phyloP scores from a whole-genome alignment of 2,888 invertebrate genomes.

The Brassicogethes aeneus region DNA sequence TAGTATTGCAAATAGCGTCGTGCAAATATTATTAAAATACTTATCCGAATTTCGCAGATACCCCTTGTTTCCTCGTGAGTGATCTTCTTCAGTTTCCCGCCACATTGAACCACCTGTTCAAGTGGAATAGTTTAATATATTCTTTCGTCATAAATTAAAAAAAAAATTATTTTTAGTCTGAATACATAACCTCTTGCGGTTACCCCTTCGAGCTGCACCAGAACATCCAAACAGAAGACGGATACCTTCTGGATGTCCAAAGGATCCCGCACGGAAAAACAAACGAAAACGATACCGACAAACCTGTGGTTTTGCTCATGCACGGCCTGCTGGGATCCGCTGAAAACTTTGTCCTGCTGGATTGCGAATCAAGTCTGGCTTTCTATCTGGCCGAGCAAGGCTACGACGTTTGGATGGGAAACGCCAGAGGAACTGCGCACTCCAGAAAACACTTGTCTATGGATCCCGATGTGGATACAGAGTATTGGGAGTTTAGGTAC shows the following conservation, averaged over 20 bases:
- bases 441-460: slow-evolving; percentile 38
- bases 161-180: slow-evolving; percentile 17
- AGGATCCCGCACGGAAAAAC: slow-evolving; percentile 40
- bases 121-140: too few species aligned
- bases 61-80: too few species aligned
- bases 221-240: slow-evolving; percentile 41
- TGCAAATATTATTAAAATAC: too few species aligned
- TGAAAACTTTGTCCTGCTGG: slow-evolving; percentile 14
- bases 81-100: too few species aligned
- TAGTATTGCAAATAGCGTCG: too few species aligned
- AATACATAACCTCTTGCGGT: slow-evolving; percentile 12
- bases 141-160: too few species aligned
- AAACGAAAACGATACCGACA: neutral
- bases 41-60: too few species aligned
- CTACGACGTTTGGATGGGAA: slow-evolving; percentile 31
- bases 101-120: too few species aligned
- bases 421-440: slow-evolving; percentile 48
- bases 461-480: slow-evolving; percentile 13
- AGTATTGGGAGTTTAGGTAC: slow-evolving; percentile 45
- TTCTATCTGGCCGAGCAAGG: slow-evolving; percentile 19
- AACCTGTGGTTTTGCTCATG: slow-evolving; percentile 16
- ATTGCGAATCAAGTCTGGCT: slow-evolving; percentile 16
- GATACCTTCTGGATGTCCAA: slow-evolving; percentile 45
- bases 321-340: slow-evolving; percentile 12
- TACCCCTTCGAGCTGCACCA: slow-evolving; percentile 35